Percentiles rank a stretch among this genome's conserved stretches.
Evolutionary conservation across 2,797 vertebrate species (phyloP).

Genomic region (Emys orbicularis): DNA sequence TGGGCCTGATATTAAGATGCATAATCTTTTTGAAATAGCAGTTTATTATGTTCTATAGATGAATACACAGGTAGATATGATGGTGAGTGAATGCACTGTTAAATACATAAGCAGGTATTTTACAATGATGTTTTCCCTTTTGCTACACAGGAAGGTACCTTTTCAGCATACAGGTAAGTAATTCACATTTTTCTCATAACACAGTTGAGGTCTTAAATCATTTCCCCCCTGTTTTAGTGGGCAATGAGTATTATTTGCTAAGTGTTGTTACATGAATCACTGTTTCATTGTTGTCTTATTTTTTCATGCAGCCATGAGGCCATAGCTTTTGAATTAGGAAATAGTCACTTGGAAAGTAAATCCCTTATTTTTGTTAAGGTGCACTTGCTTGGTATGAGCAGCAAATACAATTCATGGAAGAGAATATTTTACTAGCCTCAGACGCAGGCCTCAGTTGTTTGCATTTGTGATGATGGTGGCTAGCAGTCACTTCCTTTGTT

Average conservation of each 20-base stretch:
- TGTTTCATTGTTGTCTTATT: not conserved
- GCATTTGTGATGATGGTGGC: not conserved
- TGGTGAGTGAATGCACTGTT: fast-evolving
- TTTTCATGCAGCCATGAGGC: not conserved
- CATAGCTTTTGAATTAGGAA: not conserved
- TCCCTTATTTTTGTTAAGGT: not conserved
- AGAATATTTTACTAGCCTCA: not conserved
- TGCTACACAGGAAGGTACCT: not conserved
- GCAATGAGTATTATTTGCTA: not conserved
- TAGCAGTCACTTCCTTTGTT: not conserved
- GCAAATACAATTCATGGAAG: not conserved
- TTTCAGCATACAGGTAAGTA: not conserved
- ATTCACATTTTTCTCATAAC: not conserved
- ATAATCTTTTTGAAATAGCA: not conserved
- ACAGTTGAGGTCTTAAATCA: not conserved
- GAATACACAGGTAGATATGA: not conserved
- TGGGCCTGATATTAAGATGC: not conserved
- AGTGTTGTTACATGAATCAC: not conserved
- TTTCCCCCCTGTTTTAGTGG: too few species aligned
- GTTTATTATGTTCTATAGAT: fast-evolving
- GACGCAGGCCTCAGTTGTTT: not conserved
- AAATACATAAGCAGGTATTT: fast-evolving
- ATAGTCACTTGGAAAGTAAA: not conserved
- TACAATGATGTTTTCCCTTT: not conserved
- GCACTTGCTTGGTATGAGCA: not conserved